A percentile compares a stretch with the other conserved stretches of the same genome.
Evolutionary conservation across 2,888 invertebrate genomes (phyloP).

Genomic region (Drosophila percnosoma): DNA sequence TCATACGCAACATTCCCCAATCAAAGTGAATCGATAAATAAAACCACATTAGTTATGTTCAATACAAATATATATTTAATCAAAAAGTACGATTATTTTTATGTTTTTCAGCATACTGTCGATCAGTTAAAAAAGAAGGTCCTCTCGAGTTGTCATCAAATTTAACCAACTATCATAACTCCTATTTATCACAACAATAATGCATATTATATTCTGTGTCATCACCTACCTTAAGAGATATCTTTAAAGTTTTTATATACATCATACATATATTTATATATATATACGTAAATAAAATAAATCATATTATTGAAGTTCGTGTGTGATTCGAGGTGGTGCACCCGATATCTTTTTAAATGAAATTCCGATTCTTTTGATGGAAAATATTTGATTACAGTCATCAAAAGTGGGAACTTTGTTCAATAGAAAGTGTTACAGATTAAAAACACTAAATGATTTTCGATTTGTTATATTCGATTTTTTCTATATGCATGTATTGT

Average conservation of each 20-base stretch:
- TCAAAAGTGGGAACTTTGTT: neutral
- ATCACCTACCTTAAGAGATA: constrained; percentile 48
- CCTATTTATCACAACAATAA: constrained; percentile 55
- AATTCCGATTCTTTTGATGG: neutral
- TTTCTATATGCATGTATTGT: constrained; percentile 69
- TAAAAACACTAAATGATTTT: constrained; percentile 29
- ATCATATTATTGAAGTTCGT: constrained; percentile 9
- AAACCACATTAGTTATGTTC: constrained; percentile 7
- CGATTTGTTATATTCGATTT: constrained; percentile 68
- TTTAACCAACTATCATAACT: constrained; percentile 48
- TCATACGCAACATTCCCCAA: neutral
- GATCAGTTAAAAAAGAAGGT: constrained; percentile 50
- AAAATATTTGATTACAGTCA: neutral
- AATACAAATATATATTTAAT: constrained; percentile 5
- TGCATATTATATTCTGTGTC: constrained; percentile 37
- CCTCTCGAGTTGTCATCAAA: constrained; percentile 33
- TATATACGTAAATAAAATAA: constrained; percentile 23
- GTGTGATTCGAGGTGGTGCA: constrained; percentile 3
- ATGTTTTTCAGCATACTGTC: constrained; percentile 41
- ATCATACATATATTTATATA: constrained; percentile 13
- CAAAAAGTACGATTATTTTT: constrained; percentile 1
- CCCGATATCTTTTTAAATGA: neutral
- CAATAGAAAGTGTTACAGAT: constrained; percentile 6
- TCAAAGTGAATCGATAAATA: neutral
- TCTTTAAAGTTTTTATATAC: constrained; percentile 26